phyloP scores from a whole-genome alignment of 2,888 invertebrate species.

The Pseudolycoriella hygida region DNA sequence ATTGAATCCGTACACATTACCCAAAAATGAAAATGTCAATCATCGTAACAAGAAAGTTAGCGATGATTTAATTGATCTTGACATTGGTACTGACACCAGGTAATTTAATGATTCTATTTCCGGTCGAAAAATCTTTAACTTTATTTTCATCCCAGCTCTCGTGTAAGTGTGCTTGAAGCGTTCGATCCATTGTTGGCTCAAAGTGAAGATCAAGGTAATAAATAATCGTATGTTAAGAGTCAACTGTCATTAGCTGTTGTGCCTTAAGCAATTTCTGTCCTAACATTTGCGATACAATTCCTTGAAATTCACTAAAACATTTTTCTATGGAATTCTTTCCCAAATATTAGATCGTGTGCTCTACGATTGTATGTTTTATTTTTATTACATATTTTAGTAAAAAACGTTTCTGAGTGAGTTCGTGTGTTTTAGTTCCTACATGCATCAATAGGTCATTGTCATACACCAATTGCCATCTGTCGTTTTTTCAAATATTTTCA shows the following conservation, averaged over 20 bases:
- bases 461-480: too few species aligned
- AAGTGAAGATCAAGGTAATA: slow-evolving; percentile 34
- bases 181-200: slow-evolving; percentile 57
- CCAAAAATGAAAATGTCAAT: background rate
- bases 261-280: too few species aligned
- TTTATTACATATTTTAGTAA: too few species aligned
- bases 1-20: background rate
- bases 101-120: slow-evolving; percentile 15
- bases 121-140: background rate
- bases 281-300: too few species aligned
- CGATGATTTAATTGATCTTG: slow-evolving; percentile 8
- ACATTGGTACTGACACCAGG: slow-evolving; percentile 18
- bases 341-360: too few species aligned
- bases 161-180: slow-evolving; percentile 51
- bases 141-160: slow-evolving; percentile 18
- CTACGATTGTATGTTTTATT: too few species aligned
- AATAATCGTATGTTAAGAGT: background rate
- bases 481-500: too few species aligned
- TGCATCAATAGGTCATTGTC: too few species aligned
- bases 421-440: too few species aligned
- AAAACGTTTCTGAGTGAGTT: too few species aligned
- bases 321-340: too few species aligned
- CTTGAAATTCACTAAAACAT: too few species aligned
- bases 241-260: background rate
- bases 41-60: slow-evolving; percentile 28